phyloP scores from a whole-genome alignment of 2,113 vertebrate genomes.

The Hystrix brachyura region DNA sequence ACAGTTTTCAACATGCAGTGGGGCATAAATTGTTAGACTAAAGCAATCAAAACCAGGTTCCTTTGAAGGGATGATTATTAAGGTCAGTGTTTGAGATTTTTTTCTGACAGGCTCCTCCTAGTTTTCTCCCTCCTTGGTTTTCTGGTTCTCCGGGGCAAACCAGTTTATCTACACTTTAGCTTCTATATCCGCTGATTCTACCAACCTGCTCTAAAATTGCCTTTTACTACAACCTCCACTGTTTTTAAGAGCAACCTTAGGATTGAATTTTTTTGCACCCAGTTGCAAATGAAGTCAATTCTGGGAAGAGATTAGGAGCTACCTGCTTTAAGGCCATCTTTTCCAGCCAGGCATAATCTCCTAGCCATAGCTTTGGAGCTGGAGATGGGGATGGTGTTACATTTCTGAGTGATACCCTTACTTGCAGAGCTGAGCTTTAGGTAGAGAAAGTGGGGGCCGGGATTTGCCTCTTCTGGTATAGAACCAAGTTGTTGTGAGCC shows the following conservation, averaged over 20 bases:
- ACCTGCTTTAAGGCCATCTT: neutral
- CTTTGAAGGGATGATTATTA: slow-evolving; percentile 1
- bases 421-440: neutral
- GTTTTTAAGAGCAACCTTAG: slow-evolving; percentile 23
- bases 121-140: neutral
- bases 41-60: neutral
- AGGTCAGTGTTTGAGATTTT: slow-evolving; percentile 13
- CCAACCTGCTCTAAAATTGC: neutral
- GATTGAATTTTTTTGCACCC: neutral
- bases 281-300: slow-evolving; percentile 11
- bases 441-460: neutral
- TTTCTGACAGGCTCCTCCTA: neutral
- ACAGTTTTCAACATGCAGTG: slow-evolving; percentile 23
- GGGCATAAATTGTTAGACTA: slow-evolving; percentile 10
- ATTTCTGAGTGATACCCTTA: neutral
- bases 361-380: neutral
- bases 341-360: slow-evolving; percentile 15
- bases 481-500: neutral
- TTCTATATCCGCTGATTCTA: neutral
- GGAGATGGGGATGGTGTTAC: neutral
- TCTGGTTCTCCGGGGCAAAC: neutral
- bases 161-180: neutral
- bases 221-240: neutral
- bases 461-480: neutral
- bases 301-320: neutral